phyloP scores from a whole-genome alignment of 2,113 vertebrate genomes.

The Tiliqua scincoides region DNA sequence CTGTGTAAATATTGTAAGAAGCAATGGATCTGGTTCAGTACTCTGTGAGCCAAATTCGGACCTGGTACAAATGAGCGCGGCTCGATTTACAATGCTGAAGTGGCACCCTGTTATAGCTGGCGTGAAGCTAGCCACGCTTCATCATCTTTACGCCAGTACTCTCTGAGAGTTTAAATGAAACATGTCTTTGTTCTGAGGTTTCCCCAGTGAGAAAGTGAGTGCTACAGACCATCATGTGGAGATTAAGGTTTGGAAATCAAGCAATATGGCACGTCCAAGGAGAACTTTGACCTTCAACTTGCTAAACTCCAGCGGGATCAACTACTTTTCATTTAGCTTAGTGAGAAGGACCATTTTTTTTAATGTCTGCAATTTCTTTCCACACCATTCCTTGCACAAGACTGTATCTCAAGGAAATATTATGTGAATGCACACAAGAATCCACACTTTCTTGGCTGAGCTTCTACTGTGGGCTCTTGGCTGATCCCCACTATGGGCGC shows the following conservation, averaged over 20 bases:
- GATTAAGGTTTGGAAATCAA: constrained; percentile 42
- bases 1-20: constrained; percentile 34
- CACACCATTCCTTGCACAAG: neutral
- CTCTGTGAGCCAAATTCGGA: constrained; percentile 15
- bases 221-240: neutral
- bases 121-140: constrained; percentile 32
- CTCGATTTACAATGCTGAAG: constrained; percentile 22
- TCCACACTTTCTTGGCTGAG: no score
- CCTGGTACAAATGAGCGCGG: neutral
- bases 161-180: constrained; percentile 9
- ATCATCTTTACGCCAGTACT: neutral
- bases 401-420: neutral
- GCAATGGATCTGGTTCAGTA: constrained; percentile 11
- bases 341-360: neutral
- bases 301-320: neutral
- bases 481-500: neutral
- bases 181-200: constrained; percentile 5
- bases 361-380: neutral
- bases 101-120: constrained; percentile 14
- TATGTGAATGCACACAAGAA: neutral
- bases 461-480: no score
- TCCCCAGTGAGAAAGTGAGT: neutral
- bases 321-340: constrained; percentile 27
- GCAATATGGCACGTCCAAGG: rapidly evolving
- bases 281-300: constrained; percentile 30